Evolutionary conservation across 2,888 invertebrate species (phyloP).

Genomic region (Drosophila flavopinicola): DNA sequence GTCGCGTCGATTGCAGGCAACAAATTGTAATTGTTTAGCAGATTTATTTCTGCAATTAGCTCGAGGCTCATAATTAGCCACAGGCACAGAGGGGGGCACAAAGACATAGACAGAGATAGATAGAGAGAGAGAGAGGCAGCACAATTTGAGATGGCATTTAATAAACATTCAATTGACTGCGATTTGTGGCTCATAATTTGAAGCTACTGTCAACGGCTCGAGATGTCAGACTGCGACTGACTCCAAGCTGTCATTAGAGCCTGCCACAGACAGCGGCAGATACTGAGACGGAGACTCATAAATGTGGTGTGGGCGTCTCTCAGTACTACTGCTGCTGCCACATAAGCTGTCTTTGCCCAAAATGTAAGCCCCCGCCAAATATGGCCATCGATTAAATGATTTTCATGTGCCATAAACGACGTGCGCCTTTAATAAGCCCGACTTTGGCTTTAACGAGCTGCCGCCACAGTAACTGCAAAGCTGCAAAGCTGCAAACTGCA

Average conservation of each 20-base stretch:
- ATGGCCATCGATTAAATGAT: slow-evolving; percentile 80
- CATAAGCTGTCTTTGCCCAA: slow-evolving; percentile 57
- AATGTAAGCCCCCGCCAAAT: slow-evolving; percentile 63
- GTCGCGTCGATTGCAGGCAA: slow-evolving; percentile 33
- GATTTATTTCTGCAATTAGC: slow-evolving; percentile 76
- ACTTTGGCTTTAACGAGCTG: slow-evolving; percentile 70
- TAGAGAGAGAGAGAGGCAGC: background rate
- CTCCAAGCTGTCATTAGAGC: slow-evolving; percentile 58
- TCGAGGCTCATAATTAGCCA: slow-evolving; percentile 48
- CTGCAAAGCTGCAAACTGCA: no score
- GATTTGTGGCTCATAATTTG: slow-evolving; percentile 70
- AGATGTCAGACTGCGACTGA: slow-evolving; percentile 39
- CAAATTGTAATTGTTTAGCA: slow-evolving; percentile 75
- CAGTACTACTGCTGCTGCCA: slow-evolving; percentile 25
- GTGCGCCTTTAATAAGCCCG: slow-evolving; percentile 78
- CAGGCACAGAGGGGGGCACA: no score
- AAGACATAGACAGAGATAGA: no score
- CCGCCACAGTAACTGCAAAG: slow-evolving; percentile 41
- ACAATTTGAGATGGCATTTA: slow-evolving; percentile 52
- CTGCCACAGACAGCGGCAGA: slow-evolving; percentile 34
- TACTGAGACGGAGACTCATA: slow-evolving; percentile 15
- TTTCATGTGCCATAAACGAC: slow-evolving; percentile 78
- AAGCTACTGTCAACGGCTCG: slow-evolving; percentile 61
- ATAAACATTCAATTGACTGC: slow-evolving; percentile 59
- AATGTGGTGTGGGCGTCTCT: slow-evolving; percentile 50